Percentiles rank a stretch among this genome's conserved stretches.
Evolutionary conservation across 1,140 invertebrate genomes (phyloP).

Genomic region (Lepidurus apus): DNA sequence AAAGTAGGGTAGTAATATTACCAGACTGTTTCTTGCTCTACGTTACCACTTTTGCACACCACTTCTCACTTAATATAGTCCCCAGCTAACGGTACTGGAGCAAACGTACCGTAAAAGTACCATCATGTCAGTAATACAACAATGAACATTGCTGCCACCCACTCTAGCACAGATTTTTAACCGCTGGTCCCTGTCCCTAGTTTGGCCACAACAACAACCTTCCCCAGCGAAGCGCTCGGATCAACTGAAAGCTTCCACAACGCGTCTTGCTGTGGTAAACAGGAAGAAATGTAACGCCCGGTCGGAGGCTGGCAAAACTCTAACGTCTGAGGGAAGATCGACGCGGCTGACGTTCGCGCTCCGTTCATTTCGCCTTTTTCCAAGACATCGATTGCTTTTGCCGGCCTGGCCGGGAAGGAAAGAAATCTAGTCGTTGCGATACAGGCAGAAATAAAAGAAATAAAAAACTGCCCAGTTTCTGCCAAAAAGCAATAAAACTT

Average conservation of each 20-base stretch:
- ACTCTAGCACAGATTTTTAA: too few relatives aligned
- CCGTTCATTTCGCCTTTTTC: background rate
- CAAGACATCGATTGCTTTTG: background rate
- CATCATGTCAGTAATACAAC: too few relatives aligned
- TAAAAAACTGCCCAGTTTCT: background rate
- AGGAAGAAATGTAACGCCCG: conserved; percentile 2
- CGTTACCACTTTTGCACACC: too few relatives aligned
- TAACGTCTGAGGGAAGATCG: background rate
- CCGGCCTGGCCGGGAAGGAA: background rate
- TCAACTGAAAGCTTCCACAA: background rate
- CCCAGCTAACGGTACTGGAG: too few relatives aligned
- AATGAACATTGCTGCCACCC: too few relatives aligned
- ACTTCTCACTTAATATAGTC: too few relatives aligned
- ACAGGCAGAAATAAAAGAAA: background rate
- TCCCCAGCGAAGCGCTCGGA: background rate
- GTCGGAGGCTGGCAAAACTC: background rate
- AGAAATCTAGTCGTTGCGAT: background rate
- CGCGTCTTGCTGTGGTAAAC: background rate
- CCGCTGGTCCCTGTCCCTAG: too few relatives aligned
- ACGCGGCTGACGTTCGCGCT: conserved; percentile 20
- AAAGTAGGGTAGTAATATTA: background rate
- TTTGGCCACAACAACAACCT: background rate
- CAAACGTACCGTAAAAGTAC: too few relatives aligned
- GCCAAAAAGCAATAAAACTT: background rate
- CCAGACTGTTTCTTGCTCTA: too few relatives aligned